phyloP scores from a whole-genome alignment of 2,888 invertebrate genomes.

The Agrochola macilenta region DNA sequence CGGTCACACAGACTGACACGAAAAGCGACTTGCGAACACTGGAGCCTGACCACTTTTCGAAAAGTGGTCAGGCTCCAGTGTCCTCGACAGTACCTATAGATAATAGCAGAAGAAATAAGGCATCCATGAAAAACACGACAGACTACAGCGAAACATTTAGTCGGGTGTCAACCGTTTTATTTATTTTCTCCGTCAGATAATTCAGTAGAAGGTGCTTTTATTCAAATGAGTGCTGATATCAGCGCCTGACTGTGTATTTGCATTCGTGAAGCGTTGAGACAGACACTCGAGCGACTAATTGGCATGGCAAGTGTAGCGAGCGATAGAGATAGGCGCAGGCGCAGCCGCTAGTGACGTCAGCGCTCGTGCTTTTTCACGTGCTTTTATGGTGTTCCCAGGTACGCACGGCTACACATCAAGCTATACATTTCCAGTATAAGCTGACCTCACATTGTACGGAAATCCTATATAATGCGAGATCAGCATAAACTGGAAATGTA shows the following conservation, averaged over 20 bases:
- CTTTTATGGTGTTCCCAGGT: background rate
- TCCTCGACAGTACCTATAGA: no score
- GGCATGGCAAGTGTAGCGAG: slow-evolving; percentile 51
- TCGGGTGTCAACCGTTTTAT: slow-evolving; percentile 24
- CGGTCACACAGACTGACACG: no score
- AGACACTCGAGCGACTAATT: slow-evolving; percentile 67
- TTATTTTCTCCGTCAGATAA: slow-evolving; percentile 37
- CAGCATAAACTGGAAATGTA: no score
- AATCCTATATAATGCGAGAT: no score
- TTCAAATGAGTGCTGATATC: slow-evolving; percentile 66
- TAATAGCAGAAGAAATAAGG: background rate
- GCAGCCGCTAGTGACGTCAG: slow-evolving; percentile 46
- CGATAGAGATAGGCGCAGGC: slow-evolving; percentile 55
- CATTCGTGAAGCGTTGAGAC: slow-evolving; percentile 63
- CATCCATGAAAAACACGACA: no score
- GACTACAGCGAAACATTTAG: background rate
- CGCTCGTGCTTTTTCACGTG: slow-evolving; percentile 27
- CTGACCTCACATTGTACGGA: no score
- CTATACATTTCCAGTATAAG: no score
- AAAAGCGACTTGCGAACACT: no score
- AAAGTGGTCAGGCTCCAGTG: no score
- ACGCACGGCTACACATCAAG: no score
- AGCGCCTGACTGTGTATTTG: slow-evolving; percentile 44
- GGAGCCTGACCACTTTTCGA: no score
- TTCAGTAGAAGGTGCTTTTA: slow-evolving; percentile 44